Percentiles rank a stretch among this genome's conserved stretches.
Conservation (phyloP, 2,888 invertebrate species). For the Clanis bilineata region DNA sequence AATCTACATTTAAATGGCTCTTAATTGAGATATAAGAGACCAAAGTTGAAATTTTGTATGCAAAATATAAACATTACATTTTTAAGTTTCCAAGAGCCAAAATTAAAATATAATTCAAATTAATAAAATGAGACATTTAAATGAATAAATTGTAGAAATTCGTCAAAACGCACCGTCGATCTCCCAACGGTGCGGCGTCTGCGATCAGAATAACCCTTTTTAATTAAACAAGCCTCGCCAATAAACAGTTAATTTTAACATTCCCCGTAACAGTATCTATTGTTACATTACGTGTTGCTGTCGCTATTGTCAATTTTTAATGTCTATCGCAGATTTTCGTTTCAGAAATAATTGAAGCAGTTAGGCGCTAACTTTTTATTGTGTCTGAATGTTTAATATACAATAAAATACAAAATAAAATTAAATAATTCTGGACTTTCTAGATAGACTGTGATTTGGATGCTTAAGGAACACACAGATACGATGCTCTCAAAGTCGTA, state of each 20-base stretch:
- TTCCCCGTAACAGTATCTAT: constrained; percentile 45
- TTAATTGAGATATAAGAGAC: no score
- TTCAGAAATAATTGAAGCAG: no score
- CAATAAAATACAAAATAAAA: no score
- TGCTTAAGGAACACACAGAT: no score
- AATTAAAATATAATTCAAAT: neutral
- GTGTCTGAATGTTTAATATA: no score
- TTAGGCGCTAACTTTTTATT: no score
- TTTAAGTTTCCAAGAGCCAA: neutral
- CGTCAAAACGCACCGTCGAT: neutral
- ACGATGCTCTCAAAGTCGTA: no score
- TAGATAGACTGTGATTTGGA: no score
- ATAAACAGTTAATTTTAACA: constrained; percentile 60
- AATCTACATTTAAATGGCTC: no score
- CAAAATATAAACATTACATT: neutral
- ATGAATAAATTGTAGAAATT: neutral
- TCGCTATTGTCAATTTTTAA: constrained; percentile 11
- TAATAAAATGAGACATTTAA: neutral
- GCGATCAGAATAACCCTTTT: constrained; percentile 37
- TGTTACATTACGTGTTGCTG: constrained; percentile 32
- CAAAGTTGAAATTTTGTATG: no score
- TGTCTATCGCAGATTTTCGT: neutral
- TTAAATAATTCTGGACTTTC: no score
- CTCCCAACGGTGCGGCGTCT: constrained; percentile 22
- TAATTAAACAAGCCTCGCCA: constrained; percentile 55